phyloP scores from a whole-genome alignment of 1,140 invertebrate genomes.

The Hermetia illucens region DNA sequence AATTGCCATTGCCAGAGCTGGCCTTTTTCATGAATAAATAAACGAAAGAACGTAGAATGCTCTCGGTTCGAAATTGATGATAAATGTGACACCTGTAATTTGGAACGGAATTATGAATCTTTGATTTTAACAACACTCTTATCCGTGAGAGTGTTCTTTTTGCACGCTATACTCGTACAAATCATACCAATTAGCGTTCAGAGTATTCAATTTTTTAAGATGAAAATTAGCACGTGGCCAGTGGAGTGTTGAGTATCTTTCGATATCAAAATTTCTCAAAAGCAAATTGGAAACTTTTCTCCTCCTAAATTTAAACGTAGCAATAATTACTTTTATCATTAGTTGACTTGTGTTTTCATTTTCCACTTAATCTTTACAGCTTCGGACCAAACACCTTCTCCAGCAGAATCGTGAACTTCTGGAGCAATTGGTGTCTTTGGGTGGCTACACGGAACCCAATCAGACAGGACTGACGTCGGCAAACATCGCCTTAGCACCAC shows the following conservation, averaged over 20 bases:
- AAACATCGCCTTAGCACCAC: slow-evolving; percentile 43
- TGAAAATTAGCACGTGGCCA: too few species aligned
- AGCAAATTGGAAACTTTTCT: too few species aligned
- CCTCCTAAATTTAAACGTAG: slow-evolving; percentile 2
- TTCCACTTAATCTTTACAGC: slow-evolving; percentile 48
- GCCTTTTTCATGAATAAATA: too few species aligned
- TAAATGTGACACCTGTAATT: too few species aligned
- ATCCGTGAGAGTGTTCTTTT: background rate
- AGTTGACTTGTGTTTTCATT: background rate
- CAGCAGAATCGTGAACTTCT: slow-evolving; percentile 89
- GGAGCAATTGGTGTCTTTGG: slow-evolving; percentile 81
- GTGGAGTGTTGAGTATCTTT: too few species aligned
- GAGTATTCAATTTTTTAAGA: too few species aligned
- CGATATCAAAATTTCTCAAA: too few species aligned
- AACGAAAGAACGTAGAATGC: too few species aligned
- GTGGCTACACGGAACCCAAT: slow-evolving; percentile 37
- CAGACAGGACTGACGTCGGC: slow-evolving; percentile 31
- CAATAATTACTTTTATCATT: background rate
- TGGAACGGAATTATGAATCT: too few species aligned
- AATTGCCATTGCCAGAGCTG: too few species aligned
- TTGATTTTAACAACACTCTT: slow-evolving; percentile 1
- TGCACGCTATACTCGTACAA: background rate
- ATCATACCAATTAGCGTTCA: too few species aligned
- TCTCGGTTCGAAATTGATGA: too few species aligned
- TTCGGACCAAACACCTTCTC: slow-evolving; percentile 82